phyloP scores from a whole-genome alignment of 37 sponge, comb jelly and placozoan species.

The Chondrosia reniformis region DNA sequence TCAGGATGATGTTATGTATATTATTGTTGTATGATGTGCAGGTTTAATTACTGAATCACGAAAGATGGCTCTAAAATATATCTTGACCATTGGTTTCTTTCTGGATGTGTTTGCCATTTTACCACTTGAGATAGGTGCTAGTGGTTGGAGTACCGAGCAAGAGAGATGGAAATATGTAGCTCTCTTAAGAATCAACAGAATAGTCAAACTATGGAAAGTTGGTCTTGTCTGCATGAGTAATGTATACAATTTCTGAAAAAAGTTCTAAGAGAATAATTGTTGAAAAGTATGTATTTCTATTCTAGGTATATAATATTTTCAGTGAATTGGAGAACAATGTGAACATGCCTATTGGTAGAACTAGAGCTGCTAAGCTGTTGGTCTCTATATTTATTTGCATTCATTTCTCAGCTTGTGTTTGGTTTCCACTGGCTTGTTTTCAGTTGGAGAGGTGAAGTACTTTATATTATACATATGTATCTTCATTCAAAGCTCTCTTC shows the following conservation, averaged over 20 bases:
- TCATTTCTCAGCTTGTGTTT: slow-evolving; percentile 65
- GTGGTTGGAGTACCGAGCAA: slow-evolving; percentile 18
- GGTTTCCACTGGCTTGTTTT: slow-evolving; percentile 73
- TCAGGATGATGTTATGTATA: neutral
- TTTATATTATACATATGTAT: no score
- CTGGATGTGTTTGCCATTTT: slow-evolving; percentile 58
- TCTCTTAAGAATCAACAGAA: slow-evolving; percentile 55
- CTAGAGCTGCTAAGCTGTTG: slow-evolving; percentile 47
- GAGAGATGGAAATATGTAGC: slow-evolving; percentile 36
- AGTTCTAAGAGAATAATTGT: slow-evolving; percentile 2
- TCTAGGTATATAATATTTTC: slow-evolving; percentile 50
- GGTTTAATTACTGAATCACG: slow-evolving; percentile 8
- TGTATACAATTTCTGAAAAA: neutral
- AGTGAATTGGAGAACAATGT: slow-evolving; percentile 53
- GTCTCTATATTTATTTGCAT: slow-evolving; percentile 54
- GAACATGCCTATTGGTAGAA: slow-evolving; percentile 40
- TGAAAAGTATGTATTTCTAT: neutral
- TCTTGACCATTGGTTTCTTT: slow-evolving; percentile 38
- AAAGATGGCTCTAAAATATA: slow-evolving; percentile 13
- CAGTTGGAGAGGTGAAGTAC: slow-evolving; percentile 25
- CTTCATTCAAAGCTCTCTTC: no score
- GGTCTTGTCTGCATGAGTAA: neutral
- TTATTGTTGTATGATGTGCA: neutral
- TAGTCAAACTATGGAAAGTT: slow-evolving; percentile 73
- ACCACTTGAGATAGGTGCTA: slow-evolving; percentile 53